Conservation (phyloP, 2,113 vertebrate genomes). For the Myxocyprinus asiaticus region DNA sequence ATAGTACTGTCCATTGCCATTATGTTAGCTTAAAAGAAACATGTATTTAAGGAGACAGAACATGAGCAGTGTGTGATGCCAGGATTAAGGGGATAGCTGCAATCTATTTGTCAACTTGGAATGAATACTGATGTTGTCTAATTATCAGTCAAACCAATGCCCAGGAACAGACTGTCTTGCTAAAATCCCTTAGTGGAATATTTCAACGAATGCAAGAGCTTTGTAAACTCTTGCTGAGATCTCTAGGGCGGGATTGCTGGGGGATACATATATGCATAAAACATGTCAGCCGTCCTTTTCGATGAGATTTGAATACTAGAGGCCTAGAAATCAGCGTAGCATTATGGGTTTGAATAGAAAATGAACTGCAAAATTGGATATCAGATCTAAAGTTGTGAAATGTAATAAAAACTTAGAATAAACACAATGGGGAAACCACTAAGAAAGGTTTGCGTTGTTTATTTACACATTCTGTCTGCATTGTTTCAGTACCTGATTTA, state of each 20-base stretch:
- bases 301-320: conserved; percentile 8
- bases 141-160: conserved; percentile 34
- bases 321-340: conserved; percentile 6
- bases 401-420: not conserved
- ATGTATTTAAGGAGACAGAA: not conserved
- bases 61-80: not conserved
- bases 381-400: not conserved
- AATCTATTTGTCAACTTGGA: conserved; percentile 35
- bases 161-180: not conserved
- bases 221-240: conserved; percentile 12
- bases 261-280: conserved; percentile 29
- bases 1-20: not conserved
- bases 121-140: conserved; percentile 31
- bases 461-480: too few species aligned
- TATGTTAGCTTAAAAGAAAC: not conserved
- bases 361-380: not conserved
- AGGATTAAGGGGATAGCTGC: conserved; percentile 16
- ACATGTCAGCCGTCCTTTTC: conserved; percentile 13
- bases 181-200: not conserved
- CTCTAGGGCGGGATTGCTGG: conserved; percentile 5
- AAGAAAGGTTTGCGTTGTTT: too few species aligned
- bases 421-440: too few species aligned
- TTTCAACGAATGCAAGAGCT: conserved; percentile 4
- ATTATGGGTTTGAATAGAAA: not conserved
- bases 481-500: too few species aligned